These are phyloP conservation scores for Scolopax mira DNA, from an alignment of 2,113 vertebrate genomes.

Conservation along the genomic window DNA sequence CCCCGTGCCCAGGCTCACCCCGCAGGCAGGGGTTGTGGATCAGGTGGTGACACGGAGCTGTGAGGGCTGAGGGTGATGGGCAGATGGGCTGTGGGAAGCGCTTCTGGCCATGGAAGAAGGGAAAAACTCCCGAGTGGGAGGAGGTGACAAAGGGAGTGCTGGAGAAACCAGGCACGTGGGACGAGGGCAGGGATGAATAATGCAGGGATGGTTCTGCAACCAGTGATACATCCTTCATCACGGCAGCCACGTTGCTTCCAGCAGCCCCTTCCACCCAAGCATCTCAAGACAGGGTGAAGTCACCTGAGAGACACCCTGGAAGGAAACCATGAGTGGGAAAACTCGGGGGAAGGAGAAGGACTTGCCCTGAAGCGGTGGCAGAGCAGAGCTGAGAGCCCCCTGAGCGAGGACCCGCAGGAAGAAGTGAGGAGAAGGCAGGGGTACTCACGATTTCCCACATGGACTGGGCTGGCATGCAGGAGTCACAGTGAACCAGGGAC, in stretches of 20 bases:
- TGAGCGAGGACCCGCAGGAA: fast-evolving
- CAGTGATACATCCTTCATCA: neutral
- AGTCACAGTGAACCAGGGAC: constrained; percentile 98
- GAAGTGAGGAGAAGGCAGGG: fast-evolving
- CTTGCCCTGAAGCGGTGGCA: neutral
- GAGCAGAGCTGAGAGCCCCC: neutral
- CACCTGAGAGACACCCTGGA: neutral
- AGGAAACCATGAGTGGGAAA: neutral
- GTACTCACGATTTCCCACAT: constrained; percentile 98
- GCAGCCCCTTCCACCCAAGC: neutral
- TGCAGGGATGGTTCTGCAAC: neutral
- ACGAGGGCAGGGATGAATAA: neutral
- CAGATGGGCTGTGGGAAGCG: neutral
- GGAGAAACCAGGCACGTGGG: neutral
- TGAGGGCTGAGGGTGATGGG: neutral
- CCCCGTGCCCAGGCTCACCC: neutral
- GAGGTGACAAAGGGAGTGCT: neutral
- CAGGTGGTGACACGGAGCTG: fast-evolving
- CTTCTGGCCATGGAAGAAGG: neutral
- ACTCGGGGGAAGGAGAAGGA: neutral
- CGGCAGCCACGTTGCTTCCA: neutral
- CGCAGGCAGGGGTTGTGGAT: neutral
- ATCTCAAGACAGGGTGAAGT: neutral
- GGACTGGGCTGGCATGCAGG: constrained; percentile 95
- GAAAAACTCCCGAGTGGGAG: neutral